Evolutionary conservation across 2,113 vertebrate species (phyloP).

Genomic region (Actenoides lindsayi): DNA sequence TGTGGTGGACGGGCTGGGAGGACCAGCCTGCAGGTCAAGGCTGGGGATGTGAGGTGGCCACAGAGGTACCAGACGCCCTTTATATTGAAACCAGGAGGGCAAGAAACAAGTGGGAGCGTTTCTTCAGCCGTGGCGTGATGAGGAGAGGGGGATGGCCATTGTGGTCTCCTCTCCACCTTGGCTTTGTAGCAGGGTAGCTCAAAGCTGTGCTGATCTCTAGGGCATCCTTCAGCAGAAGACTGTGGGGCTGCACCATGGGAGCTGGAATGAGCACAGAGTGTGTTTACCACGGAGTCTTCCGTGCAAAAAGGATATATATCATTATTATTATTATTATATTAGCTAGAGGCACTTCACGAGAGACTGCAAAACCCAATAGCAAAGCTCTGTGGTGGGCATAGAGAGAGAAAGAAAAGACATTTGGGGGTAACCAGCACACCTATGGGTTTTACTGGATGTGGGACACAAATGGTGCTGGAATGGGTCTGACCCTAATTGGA

Average conservation of each 20-base stretch:
- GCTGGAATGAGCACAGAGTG: neutral
- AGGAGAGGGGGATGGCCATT: neutral
- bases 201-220: neutral
- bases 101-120: neutral
- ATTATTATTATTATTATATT: neutral
- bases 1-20: neutral
- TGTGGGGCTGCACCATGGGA: fast-evolving
- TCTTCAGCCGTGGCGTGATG: fast-evolving
- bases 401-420: neutral
- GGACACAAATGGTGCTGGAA: neutral
- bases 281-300: neutral
- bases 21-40: neutral
- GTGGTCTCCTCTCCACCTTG: neutral
- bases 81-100: neutral
- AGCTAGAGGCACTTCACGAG: neutral
- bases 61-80: neutral
- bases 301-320: neutral
- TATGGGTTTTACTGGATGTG: neutral
- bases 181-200: neutral
- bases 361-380: fast-evolving
- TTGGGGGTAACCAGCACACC: neutral
- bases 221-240: neutral
- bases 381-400: neutral
- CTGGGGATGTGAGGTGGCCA: neutral
- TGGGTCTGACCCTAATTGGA: fast-evolving